These are phyloP conservation scores for Meloidogyne hapla DNA, from an alignment of 1,140 invertebrate genomes.

Conservation along the genomic window DNA sequence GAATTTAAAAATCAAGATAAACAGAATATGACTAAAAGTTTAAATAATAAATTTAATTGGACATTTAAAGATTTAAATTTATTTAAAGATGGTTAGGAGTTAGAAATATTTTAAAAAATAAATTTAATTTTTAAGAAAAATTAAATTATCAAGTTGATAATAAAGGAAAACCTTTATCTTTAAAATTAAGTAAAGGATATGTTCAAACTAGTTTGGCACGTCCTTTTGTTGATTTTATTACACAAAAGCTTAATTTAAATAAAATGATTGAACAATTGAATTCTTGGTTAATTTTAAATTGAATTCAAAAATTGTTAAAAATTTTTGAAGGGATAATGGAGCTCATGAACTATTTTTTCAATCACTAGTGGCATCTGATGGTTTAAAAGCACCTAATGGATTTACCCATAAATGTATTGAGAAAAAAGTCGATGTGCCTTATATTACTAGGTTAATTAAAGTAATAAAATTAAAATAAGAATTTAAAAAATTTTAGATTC, in stretches of 20 bases:
- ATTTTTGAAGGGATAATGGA: neutral
- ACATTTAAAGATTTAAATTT: constrained; percentile 21
- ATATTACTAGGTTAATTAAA: constrained; percentile 34
- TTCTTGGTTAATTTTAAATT: no score
- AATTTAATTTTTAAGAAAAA: constrained; percentile 18
- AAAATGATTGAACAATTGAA: constrained; percentile 8
- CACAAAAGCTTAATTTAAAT: constrained; percentile 27
- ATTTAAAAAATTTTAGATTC: no score
- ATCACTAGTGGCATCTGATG: constrained; percentile 24
- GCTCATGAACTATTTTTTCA: constrained; percentile 29
- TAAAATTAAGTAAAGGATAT: constrained; percentile 29
- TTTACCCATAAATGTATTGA: constrained; percentile 31
- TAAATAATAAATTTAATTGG: constrained; percentile 11
- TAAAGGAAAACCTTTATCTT: neutral
- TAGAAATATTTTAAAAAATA: neutral
- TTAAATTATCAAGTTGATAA: neutral
- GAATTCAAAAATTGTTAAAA: no score
- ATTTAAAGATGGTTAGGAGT: constrained; percentile 27
- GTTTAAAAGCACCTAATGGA: constrained; percentile 24
- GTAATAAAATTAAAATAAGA: no score
- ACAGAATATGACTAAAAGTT: neutral
- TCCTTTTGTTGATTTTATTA: constrained; percentile 23
- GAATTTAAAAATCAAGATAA: neutral
- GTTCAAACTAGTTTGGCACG: constrained; percentile 22
- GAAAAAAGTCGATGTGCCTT: constrained; percentile 3